phyloP scores from a whole-genome alignment of 2,113 vertebrate genomes.

The Pristiophorus japonicus region DNA sequence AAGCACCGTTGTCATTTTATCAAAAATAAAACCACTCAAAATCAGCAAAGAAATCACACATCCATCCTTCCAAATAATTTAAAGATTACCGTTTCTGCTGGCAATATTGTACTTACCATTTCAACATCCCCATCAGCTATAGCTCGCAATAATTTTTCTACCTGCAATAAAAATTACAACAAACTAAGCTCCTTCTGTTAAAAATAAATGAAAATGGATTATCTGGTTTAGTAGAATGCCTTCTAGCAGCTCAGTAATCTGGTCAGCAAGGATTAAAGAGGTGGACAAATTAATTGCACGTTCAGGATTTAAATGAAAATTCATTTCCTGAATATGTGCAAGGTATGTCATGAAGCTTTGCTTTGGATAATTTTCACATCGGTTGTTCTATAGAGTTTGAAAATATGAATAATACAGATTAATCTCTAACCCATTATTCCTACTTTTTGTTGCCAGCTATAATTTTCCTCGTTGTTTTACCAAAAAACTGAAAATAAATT shows the following conservation, averaged over 20 bases:
- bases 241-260: conserved; percentile 42
- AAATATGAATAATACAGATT: background rate
- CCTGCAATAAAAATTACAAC: conserved; percentile 57
- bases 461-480: background rate
- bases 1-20: background rate
- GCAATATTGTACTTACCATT: conserved; percentile 70
- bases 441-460: background rate
- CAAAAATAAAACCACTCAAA: background rate
- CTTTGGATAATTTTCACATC: background rate
- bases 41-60: background rate
- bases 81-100: background rate
- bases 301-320: background rate
- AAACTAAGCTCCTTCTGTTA: conserved; percentile 41
- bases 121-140: conserved; percentile 86
- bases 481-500: background rate
- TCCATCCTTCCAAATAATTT: background rate
- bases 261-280: conserved; percentile 39
- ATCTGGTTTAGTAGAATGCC: conserved; percentile 41
- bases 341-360: background rate
- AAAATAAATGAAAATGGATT: conserved; percentile 37
- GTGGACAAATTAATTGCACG: conserved; percentile 35
- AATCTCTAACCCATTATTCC: background rate
- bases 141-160: conserved; percentile 88
- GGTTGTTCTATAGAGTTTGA: background rate
- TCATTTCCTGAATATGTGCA: background rate